Conservation (phyloP, 2,888 invertebrate species). For the Spodoptera exigua region DNA sequence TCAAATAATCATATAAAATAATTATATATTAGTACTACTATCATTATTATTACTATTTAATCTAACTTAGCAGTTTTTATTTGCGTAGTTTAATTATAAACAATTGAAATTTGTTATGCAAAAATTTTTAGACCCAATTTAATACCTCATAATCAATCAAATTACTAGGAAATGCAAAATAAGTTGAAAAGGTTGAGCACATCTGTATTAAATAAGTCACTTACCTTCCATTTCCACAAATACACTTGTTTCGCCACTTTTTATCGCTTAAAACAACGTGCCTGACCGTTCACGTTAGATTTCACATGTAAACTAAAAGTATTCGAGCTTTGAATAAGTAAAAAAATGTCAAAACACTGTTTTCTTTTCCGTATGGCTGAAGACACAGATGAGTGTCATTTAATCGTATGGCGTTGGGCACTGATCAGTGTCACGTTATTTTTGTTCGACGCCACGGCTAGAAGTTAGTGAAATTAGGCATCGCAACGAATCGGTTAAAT, state of each 20-base stretch:
- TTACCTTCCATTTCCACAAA: slow-evolving; percentile 51
- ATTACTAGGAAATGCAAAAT: slow-evolving; percentile 37
- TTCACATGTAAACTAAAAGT: slow-evolving; percentile 42
- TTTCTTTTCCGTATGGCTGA: slow-evolving; percentile 49
- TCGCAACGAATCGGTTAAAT: slow-evolving; percentile 29
- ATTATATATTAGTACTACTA: slow-evolving; percentile 30
- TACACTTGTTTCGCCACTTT: slow-evolving; percentile 50
- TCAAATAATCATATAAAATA: slow-evolving; percentile 30
- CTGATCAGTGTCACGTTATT: slow-evolving; percentile 49
- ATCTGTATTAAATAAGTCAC: slow-evolving; percentile 43
- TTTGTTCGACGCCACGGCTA: slow-evolving; percentile 42
- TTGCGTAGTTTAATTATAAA: slow-evolving; percentile 36
- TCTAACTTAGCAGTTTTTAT: slow-evolving; percentile 38
- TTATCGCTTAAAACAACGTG: slow-evolving; percentile 43
- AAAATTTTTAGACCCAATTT: slow-evolving; percentile 43
- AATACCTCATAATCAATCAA: slow-evolving; percentile 41
- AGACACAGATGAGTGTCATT: slow-evolving; percentile 49
- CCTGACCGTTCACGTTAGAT: slow-evolving; percentile 48
- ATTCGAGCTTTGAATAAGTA: slow-evolving; percentile 38
- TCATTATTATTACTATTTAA: slow-evolving; percentile 36
- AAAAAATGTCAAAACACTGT: slow-evolving; percentile 45
- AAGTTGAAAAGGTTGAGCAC: slow-evolving; percentile 50
- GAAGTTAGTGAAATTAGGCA: slow-evolving; percentile 41
- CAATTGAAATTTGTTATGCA: slow-evolving; percentile 29
- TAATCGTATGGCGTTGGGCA: slow-evolving; percentile 50